phyloP scores from a whole-genome alignment of 2,113 vertebrate species.

The Ivindomyrus marchei region DNA sequence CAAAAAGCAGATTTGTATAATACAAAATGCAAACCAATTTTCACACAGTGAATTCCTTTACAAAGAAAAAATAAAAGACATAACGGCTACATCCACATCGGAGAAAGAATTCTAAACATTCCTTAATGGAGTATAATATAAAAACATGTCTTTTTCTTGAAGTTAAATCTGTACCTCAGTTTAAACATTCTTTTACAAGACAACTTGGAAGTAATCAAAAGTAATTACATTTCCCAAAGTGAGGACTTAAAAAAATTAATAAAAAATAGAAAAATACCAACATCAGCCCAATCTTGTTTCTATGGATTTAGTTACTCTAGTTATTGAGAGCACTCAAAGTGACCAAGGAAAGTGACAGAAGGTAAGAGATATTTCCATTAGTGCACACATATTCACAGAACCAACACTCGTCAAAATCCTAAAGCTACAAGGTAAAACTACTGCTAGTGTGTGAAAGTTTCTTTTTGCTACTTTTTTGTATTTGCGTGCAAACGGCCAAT shows the following conservation, averaged over 20 bases:
- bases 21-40: constrained; percentile 82
- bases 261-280: constrained; percentile 49
- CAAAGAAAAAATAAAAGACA: constrained; percentile 73
- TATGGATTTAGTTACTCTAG: neutral
- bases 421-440: constrained; percentile 33
- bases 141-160: constrained; percentile 68
- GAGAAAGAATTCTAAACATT: constrained; percentile 79
- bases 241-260: constrained; percentile 39
- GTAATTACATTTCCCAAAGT: constrained; percentile 62
- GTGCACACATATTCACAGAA: constrained; percentile 22
- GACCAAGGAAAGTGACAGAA: constrained; percentile 25
- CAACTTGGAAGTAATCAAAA: constrained; percentile 61
- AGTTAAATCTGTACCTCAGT: constrained; percentile 77
- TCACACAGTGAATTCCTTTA: constrained; percentile 82
- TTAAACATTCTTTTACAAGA: constrained; percentile 70
- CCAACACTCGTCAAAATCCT: constrained; percentile 20
- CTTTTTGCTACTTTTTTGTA: neutral
- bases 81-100: constrained; percentile 78
- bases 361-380: constrained; percentile 25
- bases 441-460: constrained; percentile 18
- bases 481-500: constrained; percentile 7
- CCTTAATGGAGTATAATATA: constrained; percentile 82
- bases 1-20: constrained; percentile 70
- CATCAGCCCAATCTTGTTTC: constrained; percentile 58
- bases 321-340: constrained; percentile 27